Percentiles rank a stretch among this genome's conserved stretches.
These are phyloP conservation scores for Abrostola tripartita DNA, from an alignment of 2,888 invertebrate genomes.

Conservation along the genomic window DNA sequence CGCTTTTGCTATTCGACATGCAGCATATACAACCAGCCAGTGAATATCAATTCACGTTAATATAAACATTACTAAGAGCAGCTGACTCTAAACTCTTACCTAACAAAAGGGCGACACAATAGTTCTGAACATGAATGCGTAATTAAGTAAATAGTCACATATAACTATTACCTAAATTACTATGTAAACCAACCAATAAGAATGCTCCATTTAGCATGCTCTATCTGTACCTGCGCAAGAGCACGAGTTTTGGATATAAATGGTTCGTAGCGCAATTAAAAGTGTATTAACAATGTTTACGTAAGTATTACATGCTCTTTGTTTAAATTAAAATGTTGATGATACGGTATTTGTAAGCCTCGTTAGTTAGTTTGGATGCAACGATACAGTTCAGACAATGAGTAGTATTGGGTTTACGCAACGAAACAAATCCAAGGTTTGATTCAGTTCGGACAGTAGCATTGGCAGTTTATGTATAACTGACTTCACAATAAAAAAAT, in stretches of 20 bases:
- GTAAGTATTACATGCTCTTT: not conserved
- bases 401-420: no score
- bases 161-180: conserved; percentile 25
- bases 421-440: no score
- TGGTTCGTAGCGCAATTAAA: not conserved
- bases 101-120: conserved; percentile 10
- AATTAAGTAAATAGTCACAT: conserved; percentile 15
- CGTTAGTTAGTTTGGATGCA: no score
- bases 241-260: conserved; percentile 14
- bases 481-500: no score
- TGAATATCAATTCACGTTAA: no score
- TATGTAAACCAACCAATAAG: conserved; percentile 9
- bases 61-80: conserved; percentile 14
- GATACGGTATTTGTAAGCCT: not conserved
- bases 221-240: conserved; percentile 15
- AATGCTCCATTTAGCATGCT: conserved; percentile 23
- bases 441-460: no score
- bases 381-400: no score
- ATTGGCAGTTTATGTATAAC: no score
- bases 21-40: no score
- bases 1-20: no score
- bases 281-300: conserved; percentile 1
- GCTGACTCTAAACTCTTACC: conserved; percentile 24
- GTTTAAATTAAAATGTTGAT: not conserved
- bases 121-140: conserved; percentile 23